These are phyloP conservation scores for Zoroaster sp. DNA, from an alignment of 53 echinoderm and acorn worm species.

Conservation along the genomic window DNA sequence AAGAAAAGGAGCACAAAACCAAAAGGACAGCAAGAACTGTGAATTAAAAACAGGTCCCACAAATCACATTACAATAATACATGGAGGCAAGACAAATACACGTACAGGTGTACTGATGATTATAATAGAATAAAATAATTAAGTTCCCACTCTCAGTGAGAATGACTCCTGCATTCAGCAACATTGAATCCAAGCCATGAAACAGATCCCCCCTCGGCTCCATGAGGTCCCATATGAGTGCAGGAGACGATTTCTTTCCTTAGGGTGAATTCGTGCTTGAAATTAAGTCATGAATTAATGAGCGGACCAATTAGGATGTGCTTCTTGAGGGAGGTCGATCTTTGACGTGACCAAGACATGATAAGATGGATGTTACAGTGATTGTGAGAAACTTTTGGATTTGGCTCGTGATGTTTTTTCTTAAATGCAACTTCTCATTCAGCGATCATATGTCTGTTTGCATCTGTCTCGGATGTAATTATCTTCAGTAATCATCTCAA, in stretches of 20 bases:
- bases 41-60: no score
- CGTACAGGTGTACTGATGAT: no score
- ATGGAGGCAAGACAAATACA: no score
- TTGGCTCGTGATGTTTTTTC: background rate
- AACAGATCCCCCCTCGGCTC: background rate
- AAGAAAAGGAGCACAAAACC: no score
- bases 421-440: background rate
- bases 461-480: no score
- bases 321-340: background rate
- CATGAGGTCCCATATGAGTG: background rate
- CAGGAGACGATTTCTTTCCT: background rate
- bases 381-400: no score
- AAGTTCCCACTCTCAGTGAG: no score
- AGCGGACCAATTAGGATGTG: background rate
- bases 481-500: no score
- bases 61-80: no score
- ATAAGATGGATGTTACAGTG: background rate
- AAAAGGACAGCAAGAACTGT: no score
- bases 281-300: slow-evolving; percentile 47
- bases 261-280: background rate
- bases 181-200: background rate
- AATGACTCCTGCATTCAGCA: background rate
- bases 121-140: no score
- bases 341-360: background rate
- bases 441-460: background rate